Conservation (phyloP, 1,140 invertebrate genomes). For the Sycophila sp. region DNA sequence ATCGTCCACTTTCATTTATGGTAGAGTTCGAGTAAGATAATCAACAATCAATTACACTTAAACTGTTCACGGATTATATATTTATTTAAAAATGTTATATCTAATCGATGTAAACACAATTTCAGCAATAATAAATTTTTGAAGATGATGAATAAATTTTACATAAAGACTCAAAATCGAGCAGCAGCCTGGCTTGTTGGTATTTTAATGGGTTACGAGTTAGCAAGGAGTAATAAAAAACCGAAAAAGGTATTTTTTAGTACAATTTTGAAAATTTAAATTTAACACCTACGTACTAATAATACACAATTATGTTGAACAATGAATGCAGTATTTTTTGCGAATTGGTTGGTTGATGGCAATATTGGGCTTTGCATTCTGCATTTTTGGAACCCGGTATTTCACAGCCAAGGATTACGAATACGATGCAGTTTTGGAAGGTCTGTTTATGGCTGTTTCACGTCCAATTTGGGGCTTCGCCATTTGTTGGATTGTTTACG, state of each 20-base stretch:
- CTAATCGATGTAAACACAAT: neutral
- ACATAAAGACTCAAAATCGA: constrained; percentile 2
- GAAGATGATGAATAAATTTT: neutral
- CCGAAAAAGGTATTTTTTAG: constrained; percentile 1
- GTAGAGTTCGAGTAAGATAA: neutral
- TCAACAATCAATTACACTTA: neutral
- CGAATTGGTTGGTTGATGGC: constrained; percentile 14
- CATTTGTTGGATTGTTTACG: constrained; percentile 65
- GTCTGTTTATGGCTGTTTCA: constrained; percentile 55
- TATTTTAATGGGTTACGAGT: constrained; percentile 40
- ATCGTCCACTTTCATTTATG: neutral
- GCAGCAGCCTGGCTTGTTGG: constrained; percentile 40
- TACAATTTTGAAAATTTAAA: neutral
- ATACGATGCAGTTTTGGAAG: constrained; percentile 53
- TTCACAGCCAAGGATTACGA: constrained; percentile 22
- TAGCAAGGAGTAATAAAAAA: constrained; percentile 28
- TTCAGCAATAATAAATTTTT: neutral
- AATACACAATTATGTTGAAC: neutral
- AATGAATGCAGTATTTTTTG: neutral
- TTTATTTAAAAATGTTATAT: neutral
- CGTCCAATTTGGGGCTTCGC: constrained; percentile 58
- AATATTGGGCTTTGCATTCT: constrained; percentile 12
- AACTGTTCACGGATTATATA: neutral
- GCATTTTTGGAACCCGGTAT: constrained; percentile 13
- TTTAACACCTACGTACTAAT: too few relatives aligned